Evolutionary conservation across 92 coral and sea anemone genomes (phyloP), one percentile per base, ranked within the genome.

Genomic region (Anthopleura xanthogrammica): DNA sequence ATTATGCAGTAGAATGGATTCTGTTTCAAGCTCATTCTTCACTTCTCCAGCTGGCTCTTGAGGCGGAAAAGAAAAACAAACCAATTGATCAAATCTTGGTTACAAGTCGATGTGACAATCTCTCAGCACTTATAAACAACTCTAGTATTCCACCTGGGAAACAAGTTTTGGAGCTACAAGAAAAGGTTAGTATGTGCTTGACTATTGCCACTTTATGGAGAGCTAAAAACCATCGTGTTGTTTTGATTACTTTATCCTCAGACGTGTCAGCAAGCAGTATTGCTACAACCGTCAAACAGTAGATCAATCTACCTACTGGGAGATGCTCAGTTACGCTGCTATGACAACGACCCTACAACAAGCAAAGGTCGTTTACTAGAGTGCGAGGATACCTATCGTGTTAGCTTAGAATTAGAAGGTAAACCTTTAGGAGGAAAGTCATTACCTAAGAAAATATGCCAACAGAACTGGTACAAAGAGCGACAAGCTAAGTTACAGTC

Each of bases 181-280:
- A 94, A 86, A 94, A 92, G 97, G 99, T 95, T 16, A 36, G 2
- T 14, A 64, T 23, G 20, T 29, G 19, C 46, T 12, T 39, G 20
- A 42, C 60, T 16, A 13, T 75, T 5, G 48, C 78, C 16, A 22
- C 41, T 68, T 68, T 22, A 68, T 0, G 11, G 6, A 68, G 16
- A 19, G 41, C 41, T 22, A n/a, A 68, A 22, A 22, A 46, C 7
- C 5, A 17, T 68, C 13, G 36, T 68, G 16, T 54, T n/a, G 14
- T 68, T 24, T 68, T 8, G 29, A 68, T 22, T 68, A 22, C 41
- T 39, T 68, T 22, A 8, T 68, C 74, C 74, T 68, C 80, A 96
- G 99, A 96, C 98, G 20, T 96, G 99, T 77, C 97, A 96, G 86
- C 97, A 94, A 75, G 98, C 93, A 14, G 93, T 94, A 24, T 23